phyloP scores from a whole-genome alignment of 2,888 invertebrate species.

The Drosophila kanekoi region DNA sequence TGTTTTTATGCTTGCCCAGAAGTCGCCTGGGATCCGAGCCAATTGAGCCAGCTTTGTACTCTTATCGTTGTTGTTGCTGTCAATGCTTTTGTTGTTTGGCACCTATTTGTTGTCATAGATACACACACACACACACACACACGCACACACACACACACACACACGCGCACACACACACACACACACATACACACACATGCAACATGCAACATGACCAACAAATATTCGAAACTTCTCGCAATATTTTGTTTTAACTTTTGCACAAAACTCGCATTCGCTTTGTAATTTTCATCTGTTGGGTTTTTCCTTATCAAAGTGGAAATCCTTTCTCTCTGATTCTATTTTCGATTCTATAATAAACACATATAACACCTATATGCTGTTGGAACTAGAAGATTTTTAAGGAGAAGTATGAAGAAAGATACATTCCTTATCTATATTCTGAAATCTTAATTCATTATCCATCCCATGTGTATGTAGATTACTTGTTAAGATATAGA shows the following conservation, averaged over 20 bases:
- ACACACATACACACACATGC: background rate
- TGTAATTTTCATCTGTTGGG: background rate
- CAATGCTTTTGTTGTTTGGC: slow-evolving; percentile 43
- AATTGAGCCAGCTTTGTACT: slow-evolving; percentile 34
- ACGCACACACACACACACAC: slow-evolving; percentile 14
- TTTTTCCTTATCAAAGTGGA: background rate
- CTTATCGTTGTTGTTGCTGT: slow-evolving; percentile 7
- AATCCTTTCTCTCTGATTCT: background rate
- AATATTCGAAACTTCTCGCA: slow-evolving; percentile 8
- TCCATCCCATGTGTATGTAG: too few relatives aligned
- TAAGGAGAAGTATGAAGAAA: too few relatives aligned
- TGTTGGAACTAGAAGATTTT: too few relatives aligned
- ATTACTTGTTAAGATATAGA: too few relatives aligned
- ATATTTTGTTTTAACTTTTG: background rate
- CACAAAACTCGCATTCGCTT: slow-evolving; percentile 4
- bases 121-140: slow-evolving; percentile 28
- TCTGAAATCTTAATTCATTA: too few relatives aligned
- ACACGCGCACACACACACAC: slow-evolving; percentile 14
- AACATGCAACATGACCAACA: slow-evolving; percentile 12
- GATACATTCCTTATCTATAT: too few relatives aligned
- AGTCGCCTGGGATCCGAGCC: slow-evolving; percentile 48
- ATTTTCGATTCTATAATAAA: background rate
- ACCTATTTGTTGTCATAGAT: slow-evolving; percentile 55
- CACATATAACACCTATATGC: too few relatives aligned
- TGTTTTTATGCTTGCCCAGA: slow-evolving; percentile 35